Conservation (phyloP, 2,113 vertebrate species). For the Struthio camelus region DNA sequence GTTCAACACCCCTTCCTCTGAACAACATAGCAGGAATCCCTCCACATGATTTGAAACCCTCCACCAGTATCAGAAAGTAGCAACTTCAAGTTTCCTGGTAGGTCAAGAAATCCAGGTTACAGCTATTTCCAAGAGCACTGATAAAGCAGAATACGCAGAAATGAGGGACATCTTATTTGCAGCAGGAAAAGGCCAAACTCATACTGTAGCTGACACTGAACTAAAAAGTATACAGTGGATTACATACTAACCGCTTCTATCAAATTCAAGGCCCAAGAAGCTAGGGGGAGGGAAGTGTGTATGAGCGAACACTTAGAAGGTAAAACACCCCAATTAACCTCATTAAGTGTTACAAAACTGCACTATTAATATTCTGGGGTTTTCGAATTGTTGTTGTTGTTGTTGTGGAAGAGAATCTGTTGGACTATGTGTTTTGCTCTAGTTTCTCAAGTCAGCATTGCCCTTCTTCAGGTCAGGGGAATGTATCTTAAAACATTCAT, state of each 20-base stretch:
- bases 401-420: conserved; percentile 65
- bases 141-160: neutral
- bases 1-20: neutral
- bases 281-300: conserved; percentile 65
- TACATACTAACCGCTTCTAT: conserved; percentile 42
- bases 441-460: conserved; percentile 65
- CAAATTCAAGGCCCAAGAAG: conserved; percentile 61
- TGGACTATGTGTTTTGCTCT: conserved; percentile 53
- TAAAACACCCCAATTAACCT: conserved; percentile 75
- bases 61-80: neutral
- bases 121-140: neutral
- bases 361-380: conserved; percentile 39
- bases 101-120: neutral
- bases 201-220: neutral
- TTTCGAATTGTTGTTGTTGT: conserved; percentile 60
- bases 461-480: conserved; percentile 67
- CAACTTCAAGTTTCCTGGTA: neutral
- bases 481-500: conserved; percentile 74
- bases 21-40: neutral
- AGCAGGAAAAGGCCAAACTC: conserved; percentile 23
- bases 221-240: conserved; percentile 8
- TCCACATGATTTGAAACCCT: neutral
- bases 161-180: neutral
- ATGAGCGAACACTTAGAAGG: conserved; percentile 58
- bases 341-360: conserved; percentile 69